Evolutionary conservation across 1,140 invertebrate genomes (phyloP).

Genomic region (Diprion similis): DNA sequence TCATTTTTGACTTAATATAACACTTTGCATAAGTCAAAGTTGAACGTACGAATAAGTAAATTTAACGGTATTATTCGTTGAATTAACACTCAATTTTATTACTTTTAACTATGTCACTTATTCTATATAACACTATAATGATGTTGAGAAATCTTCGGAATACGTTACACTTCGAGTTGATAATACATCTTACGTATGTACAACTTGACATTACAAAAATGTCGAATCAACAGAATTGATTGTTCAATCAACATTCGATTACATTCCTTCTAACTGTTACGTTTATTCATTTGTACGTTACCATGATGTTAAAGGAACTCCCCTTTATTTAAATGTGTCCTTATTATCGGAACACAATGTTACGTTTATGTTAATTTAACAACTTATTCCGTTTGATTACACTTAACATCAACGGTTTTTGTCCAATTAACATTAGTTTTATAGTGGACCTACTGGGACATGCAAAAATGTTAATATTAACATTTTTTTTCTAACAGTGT

Average conservation of each 20-base stretch:
- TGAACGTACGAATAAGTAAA: too few species aligned
- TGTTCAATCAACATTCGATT: constrained; percentile 3
- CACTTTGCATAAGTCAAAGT: too few species aligned
- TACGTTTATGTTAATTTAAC: not conserved
- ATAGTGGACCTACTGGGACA: constrained; percentile 2
- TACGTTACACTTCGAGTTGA: not conserved
- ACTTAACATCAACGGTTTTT: not conserved
- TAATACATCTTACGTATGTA: not conserved
- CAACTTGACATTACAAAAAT: not conserved
- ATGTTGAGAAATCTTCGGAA: not conserved
- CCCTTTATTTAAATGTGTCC: not conserved
- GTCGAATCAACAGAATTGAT: not conserved
- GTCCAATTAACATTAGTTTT: not conserved
- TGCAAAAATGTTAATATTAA: too few species aligned
- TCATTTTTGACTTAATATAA: too few species aligned
- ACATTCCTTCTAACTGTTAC: too few species aligned
- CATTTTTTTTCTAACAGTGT: not conserved
- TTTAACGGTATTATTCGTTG: too few species aligned
- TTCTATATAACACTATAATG: not conserved
- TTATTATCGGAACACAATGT: not conserved
- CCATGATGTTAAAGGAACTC: not conserved
- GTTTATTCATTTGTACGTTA: not conserved
- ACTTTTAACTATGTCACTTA: too few species aligned
- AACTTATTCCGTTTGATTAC: not conserved
- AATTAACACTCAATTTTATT: too few species aligned